Conservation (phyloP, 2,113 vertebrate species). For the Budorcas taxicolor region DNA sequence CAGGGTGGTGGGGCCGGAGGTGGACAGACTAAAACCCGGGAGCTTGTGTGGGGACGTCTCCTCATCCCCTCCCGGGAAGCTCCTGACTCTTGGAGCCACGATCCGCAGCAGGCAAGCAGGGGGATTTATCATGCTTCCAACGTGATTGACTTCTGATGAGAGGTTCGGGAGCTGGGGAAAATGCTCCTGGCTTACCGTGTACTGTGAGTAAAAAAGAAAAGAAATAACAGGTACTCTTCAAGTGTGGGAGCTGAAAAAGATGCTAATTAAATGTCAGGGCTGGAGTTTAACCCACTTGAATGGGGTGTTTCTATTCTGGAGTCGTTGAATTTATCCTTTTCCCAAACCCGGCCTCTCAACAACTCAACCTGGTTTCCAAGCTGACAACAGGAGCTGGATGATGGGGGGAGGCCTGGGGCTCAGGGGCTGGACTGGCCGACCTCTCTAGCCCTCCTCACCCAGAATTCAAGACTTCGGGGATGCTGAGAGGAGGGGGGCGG, state of each 20-base stretch:
- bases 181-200: constrained; percentile 45
- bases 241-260: constrained; percentile 65
- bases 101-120: neutral
- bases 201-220: constrained; percentile 70
- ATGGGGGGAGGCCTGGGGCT: rapidly evolving
- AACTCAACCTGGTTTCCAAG: neutral
- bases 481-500: rapidly evolving
- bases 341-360: neutral
- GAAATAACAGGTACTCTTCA: constrained; percentile 65
- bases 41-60: neutral
- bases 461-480: neutral
- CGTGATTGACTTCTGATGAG: constrained; percentile 68
- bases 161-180: constrained; percentile 45
- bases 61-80: neutral
- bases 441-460: rapidly evolving
- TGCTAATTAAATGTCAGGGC: constrained; percentile 70
- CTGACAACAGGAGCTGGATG: neutral
- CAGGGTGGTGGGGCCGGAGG: neutral
- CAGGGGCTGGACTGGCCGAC: neutral
- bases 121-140: constrained; percentile 38
- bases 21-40: neutral
- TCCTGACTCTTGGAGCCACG: neutral
- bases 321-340: neutral
- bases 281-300: constrained; percentile 57
- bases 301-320: constrained; percentile 67